Evolutionary conservation across 2,888 invertebrate species (phyloP), one percentile per base, ranked within the genome.

Genomic region (Palloptera scutellata): DNA sequence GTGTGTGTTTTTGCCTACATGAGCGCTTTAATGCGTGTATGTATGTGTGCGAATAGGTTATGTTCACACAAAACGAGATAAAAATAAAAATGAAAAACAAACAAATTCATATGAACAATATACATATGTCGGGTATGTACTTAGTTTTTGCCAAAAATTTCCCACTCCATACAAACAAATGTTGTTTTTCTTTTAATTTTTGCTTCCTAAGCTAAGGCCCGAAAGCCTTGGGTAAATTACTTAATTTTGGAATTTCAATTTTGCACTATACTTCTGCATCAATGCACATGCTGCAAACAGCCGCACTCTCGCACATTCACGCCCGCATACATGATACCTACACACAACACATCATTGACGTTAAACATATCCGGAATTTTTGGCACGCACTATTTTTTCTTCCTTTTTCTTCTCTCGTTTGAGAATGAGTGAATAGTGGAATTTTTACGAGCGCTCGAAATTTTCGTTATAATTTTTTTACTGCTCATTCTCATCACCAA

Each of bases 161-260:
- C 30, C 6, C 30, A 30, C 30, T 30, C 6, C 6, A 30, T 30
- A n/a, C n/a, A n/a, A n/a, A n/a, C n/a, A n/a, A n/a, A n/a, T n/a
- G n/a, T n/a, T 30, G 30, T 30, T 30, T 30, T 30, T 30, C 30
- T 30, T 30, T 30, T 30, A 6, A 6, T 30, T 30, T n/a, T 48
- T 48, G 48, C 3, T 48, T 12, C 15, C 15, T 15, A 48, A 53
- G 63, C 64, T 69, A 66, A 69, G 68, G 72, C 72, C 73, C n/a
- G n/a, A n/a, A n/a, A n/a, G 53, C 75, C 78, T 72, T 75, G 77
- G 78, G 72, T 71, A 78, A 78, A 79, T 78, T 79, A 76, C 78
- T 78, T 76, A 77, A 75, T 79, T 78, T 77, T 72, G 78, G 78
- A 79, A 79, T 79, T 79, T 78, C 78, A 79, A 79, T 79, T 79